Evolutionary conservation across 2,113 vertebrate species (phyloP).

Genomic region (Pterocles orientalis): DNA sequence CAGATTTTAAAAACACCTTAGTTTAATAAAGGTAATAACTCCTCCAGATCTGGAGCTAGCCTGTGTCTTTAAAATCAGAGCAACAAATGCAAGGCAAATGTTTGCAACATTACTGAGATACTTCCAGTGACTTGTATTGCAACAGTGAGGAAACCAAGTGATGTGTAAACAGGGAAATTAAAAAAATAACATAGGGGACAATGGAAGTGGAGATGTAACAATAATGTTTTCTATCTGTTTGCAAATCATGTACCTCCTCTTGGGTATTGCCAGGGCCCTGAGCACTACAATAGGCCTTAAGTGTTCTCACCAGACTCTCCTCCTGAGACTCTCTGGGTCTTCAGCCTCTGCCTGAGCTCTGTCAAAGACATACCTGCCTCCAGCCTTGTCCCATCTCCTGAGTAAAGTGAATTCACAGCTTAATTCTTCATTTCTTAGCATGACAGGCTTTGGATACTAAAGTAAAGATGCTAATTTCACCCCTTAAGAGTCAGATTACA

Average conservation of each 20-base stretch:
- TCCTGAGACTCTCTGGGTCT: background rate
- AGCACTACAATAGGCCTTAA: background rate
- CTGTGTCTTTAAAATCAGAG: background rate
- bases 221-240: background rate
- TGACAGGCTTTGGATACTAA: background rate
- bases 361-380: background rate
- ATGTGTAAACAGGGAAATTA: background rate
- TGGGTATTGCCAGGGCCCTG: background rate
- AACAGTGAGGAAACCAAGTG: background rate
- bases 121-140: background rate
- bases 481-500: background rate
- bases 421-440: background rate
- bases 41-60: background rate
- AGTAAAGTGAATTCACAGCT: background rate
- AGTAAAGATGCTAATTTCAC: background rate
- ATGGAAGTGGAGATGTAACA: background rate
- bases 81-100: background rate
- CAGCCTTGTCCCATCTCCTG: background rate
- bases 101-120: background rate
- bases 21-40: background rate
- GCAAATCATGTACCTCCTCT: background rate
- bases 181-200: background rate
- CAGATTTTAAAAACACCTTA: background rate
- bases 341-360: background rate
- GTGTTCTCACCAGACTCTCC: background rate